Conservation (phyloP, 2,113 vertebrate genomes). For the Anoura caudifer region DNA sequence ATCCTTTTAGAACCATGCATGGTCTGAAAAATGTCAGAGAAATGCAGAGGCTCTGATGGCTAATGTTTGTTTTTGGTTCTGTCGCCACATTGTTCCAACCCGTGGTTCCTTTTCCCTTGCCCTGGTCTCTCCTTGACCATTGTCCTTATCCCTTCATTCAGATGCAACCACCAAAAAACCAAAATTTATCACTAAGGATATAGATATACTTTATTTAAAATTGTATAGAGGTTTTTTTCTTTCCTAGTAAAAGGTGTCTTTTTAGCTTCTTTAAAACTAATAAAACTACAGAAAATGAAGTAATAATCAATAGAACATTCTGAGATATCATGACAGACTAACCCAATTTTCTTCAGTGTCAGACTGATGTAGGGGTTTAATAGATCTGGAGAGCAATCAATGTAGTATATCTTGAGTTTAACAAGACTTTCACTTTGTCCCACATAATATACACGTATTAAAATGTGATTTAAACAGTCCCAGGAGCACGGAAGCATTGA, state of each 20-base stretch:
- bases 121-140: neutral
- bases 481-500: neutral
- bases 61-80: neutral
- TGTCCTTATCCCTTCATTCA: neutral
- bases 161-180: neutral
- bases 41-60: neutral
- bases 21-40: neutral
- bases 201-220: neutral
- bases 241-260: neutral
- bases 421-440: slow-evolving; percentile 1
- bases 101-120: neutral
- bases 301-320: slow-evolving; percentile 53
- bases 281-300: slow-evolving; percentile 23
- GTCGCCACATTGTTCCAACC: neutral
- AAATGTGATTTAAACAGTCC: neutral
- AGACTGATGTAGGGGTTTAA: neutral
- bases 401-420: slow-evolving; percentile 18
- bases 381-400: slow-evolving; percentile 6
- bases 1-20: neutral
- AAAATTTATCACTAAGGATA: neutral
- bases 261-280: neutral
- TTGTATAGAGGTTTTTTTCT: neutral
- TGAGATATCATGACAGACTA: slow-evolving; percentile 2
- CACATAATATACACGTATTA: neutral
- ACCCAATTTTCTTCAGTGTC: slow-evolving; percentile 42